These are phyloP conservation scores for Volucella inanis DNA, from an alignment of 2,888 invertebrate genomes.

Conservation along the genomic window DNA sequence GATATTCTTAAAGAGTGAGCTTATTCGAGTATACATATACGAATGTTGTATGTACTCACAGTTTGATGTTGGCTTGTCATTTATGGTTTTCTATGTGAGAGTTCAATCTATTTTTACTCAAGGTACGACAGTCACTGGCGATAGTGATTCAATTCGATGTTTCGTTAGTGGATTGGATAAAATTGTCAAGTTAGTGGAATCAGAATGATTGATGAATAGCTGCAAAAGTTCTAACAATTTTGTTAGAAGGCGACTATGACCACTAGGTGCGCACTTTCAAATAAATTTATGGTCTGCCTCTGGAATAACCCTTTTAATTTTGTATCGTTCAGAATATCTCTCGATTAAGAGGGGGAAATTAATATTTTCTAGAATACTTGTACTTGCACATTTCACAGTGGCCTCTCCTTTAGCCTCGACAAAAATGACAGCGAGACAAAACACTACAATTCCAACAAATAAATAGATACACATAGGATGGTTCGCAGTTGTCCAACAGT, in stretches of 20 bases:
- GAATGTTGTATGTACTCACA: not conserved
- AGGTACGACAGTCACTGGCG: conserved; percentile 1
- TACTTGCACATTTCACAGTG: conserved; percentile 7
- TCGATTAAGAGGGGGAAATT: conserved; percentile 36
- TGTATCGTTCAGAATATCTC: not conserved
- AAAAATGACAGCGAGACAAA: conserved; percentile 49
- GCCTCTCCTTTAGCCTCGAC: not conserved
- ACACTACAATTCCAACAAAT: conserved; percentile 17
- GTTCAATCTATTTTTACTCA: conserved; percentile 27
- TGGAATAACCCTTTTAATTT: conserved; percentile 30
- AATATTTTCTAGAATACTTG: conserved; percentile 58
- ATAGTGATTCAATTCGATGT: conserved; percentile 38
- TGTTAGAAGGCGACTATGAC: conserved; percentile 12
- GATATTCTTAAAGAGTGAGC: conserved; percentile 9
- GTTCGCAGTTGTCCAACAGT: conserved; percentile 46
- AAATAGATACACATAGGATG: conserved; percentile 1
- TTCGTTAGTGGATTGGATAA: conserved; percentile 58
- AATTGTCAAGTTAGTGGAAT: conserved; percentile 57
- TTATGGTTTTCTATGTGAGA: conserved; percentile 20
- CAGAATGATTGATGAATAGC: conserved; percentile 65
- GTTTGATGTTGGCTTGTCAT: conserved; percentile 28
- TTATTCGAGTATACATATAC: not conserved
- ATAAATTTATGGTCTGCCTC: conserved; percentile 55
- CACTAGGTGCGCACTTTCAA: conserved; percentile 14
- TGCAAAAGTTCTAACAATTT: conserved; percentile 47